phyloP scores from a whole-genome alignment of 2,797 vertebrate species.

The Sparidentex hasta region DNA sequence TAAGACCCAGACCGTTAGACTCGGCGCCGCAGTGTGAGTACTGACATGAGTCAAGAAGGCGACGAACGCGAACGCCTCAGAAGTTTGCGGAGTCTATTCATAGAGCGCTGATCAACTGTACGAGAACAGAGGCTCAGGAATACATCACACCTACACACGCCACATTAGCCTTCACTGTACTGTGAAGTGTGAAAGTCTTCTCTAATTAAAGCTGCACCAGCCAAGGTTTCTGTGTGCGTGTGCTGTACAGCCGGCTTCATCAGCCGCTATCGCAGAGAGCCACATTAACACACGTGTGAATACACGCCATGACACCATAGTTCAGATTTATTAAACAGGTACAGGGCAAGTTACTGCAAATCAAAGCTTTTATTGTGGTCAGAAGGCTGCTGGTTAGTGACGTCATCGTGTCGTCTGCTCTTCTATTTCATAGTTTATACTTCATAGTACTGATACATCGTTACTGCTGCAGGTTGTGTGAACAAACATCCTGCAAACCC shows the following conservation, averaged over 20 bases:
- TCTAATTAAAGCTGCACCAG: slow-evolving; percentile 55
- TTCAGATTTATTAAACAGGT: neutral
- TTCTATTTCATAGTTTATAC: too few relatives aligned
- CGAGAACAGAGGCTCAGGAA: slow-evolving; percentile 37
- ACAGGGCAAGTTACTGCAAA: neutral
- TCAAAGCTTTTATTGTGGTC: slow-evolving; percentile 1
- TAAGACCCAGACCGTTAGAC: slow-evolving; percentile 12
- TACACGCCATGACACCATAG: neutral
- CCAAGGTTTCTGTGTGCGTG: slow-evolving; percentile 2
- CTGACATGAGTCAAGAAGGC: slow-evolving; percentile 33
- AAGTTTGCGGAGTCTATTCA: slow-evolving; percentile 45
- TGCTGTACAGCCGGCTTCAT: neutral
- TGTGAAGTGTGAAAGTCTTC: slow-evolving; percentile 37
- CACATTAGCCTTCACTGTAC: slow-evolving; percentile 33
- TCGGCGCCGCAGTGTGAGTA: neutral
- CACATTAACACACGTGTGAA: slow-evolving; percentile 1
- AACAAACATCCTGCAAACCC: too few relatives aligned
- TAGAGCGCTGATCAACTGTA: slow-evolving; percentile 33
- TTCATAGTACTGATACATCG: too few relatives aligned
- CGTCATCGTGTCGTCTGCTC: too few relatives aligned
- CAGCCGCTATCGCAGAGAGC: neutral
- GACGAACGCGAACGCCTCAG: slow-evolving; percentile 15
- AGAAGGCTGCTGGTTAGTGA: neutral
- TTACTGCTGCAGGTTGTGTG: too few relatives aligned
- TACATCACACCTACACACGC: slow-evolving; percentile 54